A percentile compares a stretch with the other conserved stretches of the same genome.
Evolutionary conservation across 2,888 invertebrate species (phyloP).

Genomic region (Leptopilina syphax): DNA sequence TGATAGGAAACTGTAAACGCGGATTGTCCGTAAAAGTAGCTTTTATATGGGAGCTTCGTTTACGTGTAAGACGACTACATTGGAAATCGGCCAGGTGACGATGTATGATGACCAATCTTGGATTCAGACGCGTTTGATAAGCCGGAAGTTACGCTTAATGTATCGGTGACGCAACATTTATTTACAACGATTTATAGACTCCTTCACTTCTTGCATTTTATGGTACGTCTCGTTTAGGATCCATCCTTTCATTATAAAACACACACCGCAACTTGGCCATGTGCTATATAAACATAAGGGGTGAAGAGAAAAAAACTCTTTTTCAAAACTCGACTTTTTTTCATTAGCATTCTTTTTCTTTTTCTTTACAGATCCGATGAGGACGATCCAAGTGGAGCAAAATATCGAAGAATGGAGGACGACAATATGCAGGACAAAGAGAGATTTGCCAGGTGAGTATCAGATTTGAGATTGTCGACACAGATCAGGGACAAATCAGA

Average conservation of each 20-base stretch:
- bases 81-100: slow-evolving; percentile 52
- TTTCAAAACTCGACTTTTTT: not conserved
- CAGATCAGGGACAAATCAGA: no score
- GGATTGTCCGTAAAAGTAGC: slow-evolving; percentile 54
- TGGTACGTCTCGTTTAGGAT: slow-evolving; percentile 41
- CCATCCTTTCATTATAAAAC: slow-evolving; percentile 30
- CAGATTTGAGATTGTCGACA: slow-evolving; percentile 53
- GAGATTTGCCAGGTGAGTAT: slow-evolving; percentile 92
- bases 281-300: slow-evolving; percentile 8
- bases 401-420: slow-evolving; percentile 94
- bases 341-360: slow-evolving; percentile 4
- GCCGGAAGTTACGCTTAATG: slow-evolving; percentile 61
- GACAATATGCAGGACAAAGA: slow-evolving; percentile 97
- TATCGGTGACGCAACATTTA: slow-evolving; percentile 59
- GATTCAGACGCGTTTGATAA: slow-evolving; percentile 59
- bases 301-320: not conserved
- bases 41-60: slow-evolving; percentile 54
- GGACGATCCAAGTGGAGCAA: slow-evolving; percentile 90
- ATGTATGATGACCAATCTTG: slow-evolving; percentile 57
- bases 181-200: slow-evolving; percentile 50
- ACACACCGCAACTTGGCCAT: slow-evolving; percentile 10
- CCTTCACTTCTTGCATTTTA: slow-evolving; percentile 39
- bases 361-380: slow-evolving; percentile 86
- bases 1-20: slow-evolving; percentile 42
- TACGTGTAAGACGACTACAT: slow-evolving; percentile 56